Base-by-base conservation (phyloP, 2,888 invertebrate species). In the Microctonus aethiopoides region DNA sequence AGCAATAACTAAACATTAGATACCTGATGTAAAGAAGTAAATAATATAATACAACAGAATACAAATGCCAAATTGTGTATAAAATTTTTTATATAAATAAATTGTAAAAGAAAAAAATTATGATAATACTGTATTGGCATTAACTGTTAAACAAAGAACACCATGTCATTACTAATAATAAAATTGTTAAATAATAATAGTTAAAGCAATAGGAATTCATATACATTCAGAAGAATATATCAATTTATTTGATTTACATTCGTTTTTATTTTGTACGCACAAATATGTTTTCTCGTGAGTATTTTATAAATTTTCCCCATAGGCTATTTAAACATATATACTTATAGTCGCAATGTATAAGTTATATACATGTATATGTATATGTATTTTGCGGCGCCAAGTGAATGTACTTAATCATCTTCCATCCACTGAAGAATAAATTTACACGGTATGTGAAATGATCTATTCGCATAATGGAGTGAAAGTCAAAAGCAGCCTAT, bases 1-100 rank as follows among this genome's bases (percentile, higher is more conserved):
- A 78, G 79, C 78, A 78, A 79, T 79, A 77, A 79, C 62, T 68
- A 64, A 65, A 76, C 74, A 77, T 78, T 80, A 80, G 77, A 78
- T 75, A 29, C 11, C 75, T 71, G 68, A 71, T 67, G 32, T 41
- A 56, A 57, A 66, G 16, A 36, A 64, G 67, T 54, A 36, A 29
- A 57, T n/a, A n/a, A n/a, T n/a, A n/a, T n/a, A n/a, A n/a, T n/a
- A n/a, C n/a, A n/a, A n/a, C n/a, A n/a, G n/a, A 57, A 57, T 32
- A 5, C 57, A 7, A 1, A 54, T 2, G 24, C 1, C 6, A 16
- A 16, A n/a, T 9, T 46, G 7, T 16, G n/a, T 29, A 29, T 29
- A 29, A 5, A 29, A 29, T 5, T 5, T 29, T 29, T 7, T 7
- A 7, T 29, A 29, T 29, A 29, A 5, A 29, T 29, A 29, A 29